Percentiles rank a stretch among this genome's conserved stretches.
phyloP scores from a whole-genome alignment of 2,888 invertebrate genomes.

The Calameuta idolon region DNA sequence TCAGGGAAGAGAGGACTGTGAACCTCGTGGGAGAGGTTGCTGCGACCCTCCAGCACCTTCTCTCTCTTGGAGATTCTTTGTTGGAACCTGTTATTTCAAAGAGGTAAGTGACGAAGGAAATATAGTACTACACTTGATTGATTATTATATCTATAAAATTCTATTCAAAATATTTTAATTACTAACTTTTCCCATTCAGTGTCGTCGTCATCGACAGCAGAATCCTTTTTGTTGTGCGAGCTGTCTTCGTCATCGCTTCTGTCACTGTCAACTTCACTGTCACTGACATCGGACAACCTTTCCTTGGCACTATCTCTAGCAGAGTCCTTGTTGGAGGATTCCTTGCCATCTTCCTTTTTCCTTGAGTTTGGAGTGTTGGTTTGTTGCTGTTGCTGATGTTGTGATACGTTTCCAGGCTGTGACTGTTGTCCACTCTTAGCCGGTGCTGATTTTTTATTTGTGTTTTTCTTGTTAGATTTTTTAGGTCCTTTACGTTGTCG shows the following conservation, averaged over 20 bases:
- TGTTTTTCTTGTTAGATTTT: constrained; percentile 73
- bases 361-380: constrained; percentile 32
- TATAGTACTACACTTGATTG: neutral
- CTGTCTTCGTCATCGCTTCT: constrained; percentile 69
- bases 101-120: neutral
- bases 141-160: constrained; percentile 2
- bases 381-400: constrained; percentile 34
- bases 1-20: constrained; percentile 97
- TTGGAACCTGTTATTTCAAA: constrained; percentile 74
- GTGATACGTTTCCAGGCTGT: constrained; percentile 30
- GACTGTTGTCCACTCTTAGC: constrained; percentile 42
- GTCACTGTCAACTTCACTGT: constrained; percentile 69
- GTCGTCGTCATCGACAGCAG: constrained; percentile 78
- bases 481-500: constrained; percentile 76
- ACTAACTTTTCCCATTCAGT: constrained; percentile 88
- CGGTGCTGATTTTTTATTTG: constrained; percentile 55
- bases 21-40: constrained; percentile 94
- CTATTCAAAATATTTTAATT: neutral
- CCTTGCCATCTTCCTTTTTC: constrained; percentile 40
- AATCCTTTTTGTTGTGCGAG: constrained; percentile 72
- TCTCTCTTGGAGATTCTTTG: constrained; percentile 88
- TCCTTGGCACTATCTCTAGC: constrained; percentile 40
- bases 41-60: constrained; percentile 89
- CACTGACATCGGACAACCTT: constrained; percentile 54
- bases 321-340: constrained; percentile 49